Percentiles rank a stretch among this genome's conserved stretches.
phyloP scores from a whole-genome alignment of 2,113 vertebrate species.

The Scartelaos histophorus region DNA sequence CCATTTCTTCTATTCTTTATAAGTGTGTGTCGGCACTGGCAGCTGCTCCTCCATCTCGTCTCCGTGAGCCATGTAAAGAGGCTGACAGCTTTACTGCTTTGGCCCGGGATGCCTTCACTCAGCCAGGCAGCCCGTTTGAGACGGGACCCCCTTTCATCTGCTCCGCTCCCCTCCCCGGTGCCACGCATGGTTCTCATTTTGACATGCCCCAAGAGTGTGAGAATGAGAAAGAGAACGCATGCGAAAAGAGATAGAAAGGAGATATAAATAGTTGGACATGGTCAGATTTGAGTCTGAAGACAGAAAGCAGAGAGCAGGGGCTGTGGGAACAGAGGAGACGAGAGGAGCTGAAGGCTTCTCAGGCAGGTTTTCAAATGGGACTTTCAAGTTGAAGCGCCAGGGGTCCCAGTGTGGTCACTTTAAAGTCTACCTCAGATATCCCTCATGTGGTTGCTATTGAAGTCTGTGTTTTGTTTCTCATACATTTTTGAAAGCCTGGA shows the following conservation, averaged over 20 bases:
- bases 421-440: conserved; percentile 17
- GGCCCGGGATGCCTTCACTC: conserved; percentile 61
- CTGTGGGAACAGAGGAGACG: conserved; percentile 52
- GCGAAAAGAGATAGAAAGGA: conserved; percentile 46
- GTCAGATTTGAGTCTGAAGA: conserved; percentile 46
- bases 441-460: conserved; percentile 31
- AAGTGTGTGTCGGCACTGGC: conserved; percentile 36
- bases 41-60: conserved; percentile 42
- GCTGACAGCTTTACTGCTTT: conserved; percentile 73
- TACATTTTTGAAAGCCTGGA: neutral
- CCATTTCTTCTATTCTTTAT: conserved; percentile 31
- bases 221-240: conserved; percentile 23
- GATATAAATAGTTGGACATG: conserved; percentile 40
- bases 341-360: conserved; percentile 19
- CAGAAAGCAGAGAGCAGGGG: conserved; percentile 50
- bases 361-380: neutral
- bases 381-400: conserved; percentile 13
- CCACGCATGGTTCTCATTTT: conserved; percentile 66
- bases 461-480: conserved; percentile 7
- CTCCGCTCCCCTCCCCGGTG: conserved; percentile 37
- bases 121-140: conserved; percentile 60
- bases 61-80: conserved; percentile 60
- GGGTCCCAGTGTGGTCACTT: conserved; percentile 29
- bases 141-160: conserved; percentile 61
- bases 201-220: conserved; percentile 20